These are phyloP conservation scores for Fratercula arctica DNA, from an alignment of 2,797 vertebrate genomes.

Conservation along the genomic window DNA sequence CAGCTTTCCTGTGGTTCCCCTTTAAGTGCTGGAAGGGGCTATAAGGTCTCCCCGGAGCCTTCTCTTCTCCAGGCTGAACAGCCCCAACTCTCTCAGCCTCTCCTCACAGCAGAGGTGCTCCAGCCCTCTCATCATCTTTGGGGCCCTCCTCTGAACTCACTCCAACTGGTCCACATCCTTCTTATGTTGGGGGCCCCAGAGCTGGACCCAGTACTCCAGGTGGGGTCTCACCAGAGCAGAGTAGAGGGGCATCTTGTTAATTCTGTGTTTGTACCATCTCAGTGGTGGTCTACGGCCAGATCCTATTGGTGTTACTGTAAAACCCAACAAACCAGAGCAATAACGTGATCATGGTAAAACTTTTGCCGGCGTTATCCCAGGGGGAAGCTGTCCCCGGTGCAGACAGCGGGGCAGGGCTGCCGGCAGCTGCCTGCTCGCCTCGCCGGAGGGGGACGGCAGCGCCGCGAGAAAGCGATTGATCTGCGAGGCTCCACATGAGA, in stretches of 20 bases:
- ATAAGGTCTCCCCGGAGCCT: too few relatives aligned
- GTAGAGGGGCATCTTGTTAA: background rate
- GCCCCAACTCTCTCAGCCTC: background rate
- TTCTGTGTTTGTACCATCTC: background rate
- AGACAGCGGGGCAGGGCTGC: background rate
- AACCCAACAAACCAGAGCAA: background rate
- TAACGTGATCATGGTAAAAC: rapidly evolving
- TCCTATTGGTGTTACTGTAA: background rate
- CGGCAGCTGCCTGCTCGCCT: background rate
- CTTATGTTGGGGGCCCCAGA: background rate
- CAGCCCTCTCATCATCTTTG: background rate
- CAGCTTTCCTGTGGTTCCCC: background rate
- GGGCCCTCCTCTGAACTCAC: background rate
- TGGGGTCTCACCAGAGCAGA: background rate
- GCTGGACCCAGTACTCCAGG: background rate
- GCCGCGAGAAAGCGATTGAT: background rate
- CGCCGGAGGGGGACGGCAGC: background rate
- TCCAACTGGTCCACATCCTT: background rate
- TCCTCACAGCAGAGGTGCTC: background rate
- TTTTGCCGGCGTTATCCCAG: background rate
- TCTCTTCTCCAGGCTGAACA: too few relatives aligned
- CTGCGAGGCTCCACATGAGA: rapidly evolving
- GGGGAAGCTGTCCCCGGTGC: background rate
- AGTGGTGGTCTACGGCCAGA: background rate
- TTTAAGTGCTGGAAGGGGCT: background rate